Evolutionary conservation across 2,888 invertebrate genomes (phyloP).

Genomic region (Apamea anceps): DNA sequence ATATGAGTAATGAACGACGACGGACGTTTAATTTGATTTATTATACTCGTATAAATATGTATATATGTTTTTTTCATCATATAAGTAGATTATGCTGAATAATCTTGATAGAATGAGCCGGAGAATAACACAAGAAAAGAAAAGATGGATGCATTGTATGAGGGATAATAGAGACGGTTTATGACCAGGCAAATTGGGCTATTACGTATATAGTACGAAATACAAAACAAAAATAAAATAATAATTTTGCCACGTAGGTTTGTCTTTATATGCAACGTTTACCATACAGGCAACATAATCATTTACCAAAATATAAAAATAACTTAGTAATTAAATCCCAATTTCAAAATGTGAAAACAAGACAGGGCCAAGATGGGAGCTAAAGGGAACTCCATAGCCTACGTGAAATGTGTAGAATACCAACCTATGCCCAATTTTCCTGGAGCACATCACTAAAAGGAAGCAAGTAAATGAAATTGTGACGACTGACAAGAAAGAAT

Average conservation of each 20-base stretch:
- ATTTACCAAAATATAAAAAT: not conserved
- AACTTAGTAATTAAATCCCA: not conserved
- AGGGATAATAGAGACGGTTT: not conserved
- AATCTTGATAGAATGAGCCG: not conserved
- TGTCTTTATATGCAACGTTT: no score
- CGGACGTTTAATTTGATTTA: not conserved
- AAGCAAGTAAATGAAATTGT: not conserved
- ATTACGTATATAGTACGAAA: no score
- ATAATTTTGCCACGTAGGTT: not conserved
- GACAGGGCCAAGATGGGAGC: not conserved
- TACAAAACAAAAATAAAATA: not conserved
- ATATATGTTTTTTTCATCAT: no score
- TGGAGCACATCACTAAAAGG: not conserved
- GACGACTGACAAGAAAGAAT: not conserved
- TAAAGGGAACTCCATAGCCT: slow-evolving; percentile 1
- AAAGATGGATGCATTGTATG: not conserved
- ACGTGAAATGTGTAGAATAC: not conserved
- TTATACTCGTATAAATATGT: no score
- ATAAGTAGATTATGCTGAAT: not conserved
- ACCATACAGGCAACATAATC: not conserved
- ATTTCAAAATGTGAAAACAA: slow-evolving; percentile 12
- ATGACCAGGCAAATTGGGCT: not conserved
- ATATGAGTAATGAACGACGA: not conserved
- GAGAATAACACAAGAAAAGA: not conserved
- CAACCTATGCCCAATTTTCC: not conserved